Evolutionary conservation across 2,797 vertebrate genomes (phyloP), one percentile per base, ranked within the genome.

Genomic region (Orestias chungarensis): DNA sequence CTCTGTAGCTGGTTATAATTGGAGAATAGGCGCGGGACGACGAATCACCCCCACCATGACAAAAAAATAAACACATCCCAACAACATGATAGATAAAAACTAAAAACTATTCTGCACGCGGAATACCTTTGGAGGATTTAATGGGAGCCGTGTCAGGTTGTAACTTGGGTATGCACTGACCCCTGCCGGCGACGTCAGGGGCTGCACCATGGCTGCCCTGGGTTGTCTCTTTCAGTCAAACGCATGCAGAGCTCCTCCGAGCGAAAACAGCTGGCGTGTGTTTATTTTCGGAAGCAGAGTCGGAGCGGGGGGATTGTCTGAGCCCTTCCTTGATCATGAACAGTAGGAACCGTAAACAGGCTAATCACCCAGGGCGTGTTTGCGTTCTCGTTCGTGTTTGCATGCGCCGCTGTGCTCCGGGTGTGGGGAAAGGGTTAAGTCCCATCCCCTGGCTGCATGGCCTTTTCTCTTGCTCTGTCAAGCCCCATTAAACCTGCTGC

Each of bases 401-500:
- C 73, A 66, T 65, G 75, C 64, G n/a, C 64, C 43, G 74, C 43
- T 75, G 81, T 78, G 79, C 74, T 25, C 64, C 70, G 11, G 47
- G 64, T 7, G 46, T 6, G 68, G 2, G 27, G 87, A 90, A 93
- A 92, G 93, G 89, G 93, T 95, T 94, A 94, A 93, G 77, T 87
- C 84, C 76, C 86, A 82, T 88, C 85, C n/a, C 89, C 83, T 79
- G 89, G 89, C 80, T 80, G 89, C 90, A 84, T 82, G 90, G 90
- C 83, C 92, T 91, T 90, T 91, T 93, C 92, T 86, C 93, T 92
- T 89, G 92, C 92, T 91, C 92, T 90, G 93, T 94, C 92, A 93
- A 92, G 93, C 92, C 90, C 93, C 94, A 95, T 94, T 95, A 95
- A 94, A 94, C 93, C 91, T 90, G 92, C 94, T 92, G 90, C 93